Percentiles rank a stretch among this genome's conserved stretches.
phyloP scores from a whole-genome alignment of 1,140 invertebrate genomes.

The Camponotus pennsylvanicus region DNA sequence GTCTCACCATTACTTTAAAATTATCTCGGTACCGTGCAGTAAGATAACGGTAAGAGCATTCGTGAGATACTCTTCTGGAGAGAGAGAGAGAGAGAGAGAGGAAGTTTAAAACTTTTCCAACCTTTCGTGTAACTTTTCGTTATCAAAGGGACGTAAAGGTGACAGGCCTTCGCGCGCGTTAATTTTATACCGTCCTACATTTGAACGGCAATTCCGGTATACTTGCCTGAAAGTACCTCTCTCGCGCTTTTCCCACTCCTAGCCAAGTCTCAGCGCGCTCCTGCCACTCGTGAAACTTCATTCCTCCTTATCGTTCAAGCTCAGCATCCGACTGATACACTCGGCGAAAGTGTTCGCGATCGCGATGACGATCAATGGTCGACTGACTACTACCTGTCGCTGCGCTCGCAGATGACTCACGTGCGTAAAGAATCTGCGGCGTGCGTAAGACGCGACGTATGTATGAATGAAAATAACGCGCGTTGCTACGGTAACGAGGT shows the following conservation, averaged over 20 bases:
- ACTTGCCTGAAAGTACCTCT: constrained; percentile 50
- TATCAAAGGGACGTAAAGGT: not conserved
- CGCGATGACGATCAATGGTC: constrained; percentile 3
- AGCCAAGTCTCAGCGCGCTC: constrained; percentile 43
- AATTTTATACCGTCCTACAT: constrained; percentile 28
- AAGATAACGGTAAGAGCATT: constrained; percentile 53
- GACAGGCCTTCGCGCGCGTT: not conserved
- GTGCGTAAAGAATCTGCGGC: constrained; percentile 44
- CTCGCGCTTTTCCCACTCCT: constrained; percentile 37
- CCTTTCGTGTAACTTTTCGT: constrained; percentile 29
- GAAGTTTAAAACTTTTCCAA: constrained; percentile 21
- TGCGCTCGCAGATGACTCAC: constrained; percentile 58
- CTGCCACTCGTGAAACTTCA: constrained; percentile 46
- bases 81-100: not conserved
- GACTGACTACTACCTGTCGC: constrained; percentile 7
- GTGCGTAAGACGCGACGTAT: constrained; percentile 50
- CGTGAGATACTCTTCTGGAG: not conserved
- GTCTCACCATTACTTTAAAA: constrained; percentile 25
- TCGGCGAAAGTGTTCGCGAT: not conserved
- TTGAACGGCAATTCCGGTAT: not conserved
- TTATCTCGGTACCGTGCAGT: constrained; percentile 4
- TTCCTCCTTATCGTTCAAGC: not conserved
- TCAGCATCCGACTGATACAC: not conserved
- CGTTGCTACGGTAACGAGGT: constrained; percentile 61
- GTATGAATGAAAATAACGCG: constrained; percentile 71